Conservation (phyloP, 2,113 vertebrate genomes). For the Zosterops japonicus region DNA sequence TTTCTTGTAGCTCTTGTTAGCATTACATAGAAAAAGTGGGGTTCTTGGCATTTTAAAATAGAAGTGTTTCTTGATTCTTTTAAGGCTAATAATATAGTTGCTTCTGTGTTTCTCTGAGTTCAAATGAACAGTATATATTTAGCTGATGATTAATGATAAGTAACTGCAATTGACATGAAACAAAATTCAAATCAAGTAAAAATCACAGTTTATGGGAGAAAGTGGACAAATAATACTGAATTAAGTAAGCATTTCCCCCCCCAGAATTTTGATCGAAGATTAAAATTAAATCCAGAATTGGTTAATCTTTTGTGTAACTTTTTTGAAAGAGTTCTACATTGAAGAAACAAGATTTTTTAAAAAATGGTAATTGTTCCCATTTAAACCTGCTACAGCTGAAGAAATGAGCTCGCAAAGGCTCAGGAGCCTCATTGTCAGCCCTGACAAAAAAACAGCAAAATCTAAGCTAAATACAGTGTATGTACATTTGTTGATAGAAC, state of each 20-base stretch:
- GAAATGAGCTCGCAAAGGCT: neutral
- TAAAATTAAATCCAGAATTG: neutral
- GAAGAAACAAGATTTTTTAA: neutral
- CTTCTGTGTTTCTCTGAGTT: neutral
- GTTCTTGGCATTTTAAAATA: neutral
- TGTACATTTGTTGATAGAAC: neutral
- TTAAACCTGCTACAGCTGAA: neutral
- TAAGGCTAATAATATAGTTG: neutral
- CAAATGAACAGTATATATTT: neutral
- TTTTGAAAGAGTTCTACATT: neutral
- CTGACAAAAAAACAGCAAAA: conserved; percentile 28
- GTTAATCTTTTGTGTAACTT: neutral
- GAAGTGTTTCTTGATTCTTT: neutral
- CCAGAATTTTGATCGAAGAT: neutral
- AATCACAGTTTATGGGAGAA: neutral
- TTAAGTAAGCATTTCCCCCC: neutral
- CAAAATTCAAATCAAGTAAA: neutral
- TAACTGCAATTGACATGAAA: neutral
- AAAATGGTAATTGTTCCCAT: neutral
- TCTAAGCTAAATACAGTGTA: neutral
- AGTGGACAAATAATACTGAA: neutral
- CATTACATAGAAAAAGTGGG: neutral
- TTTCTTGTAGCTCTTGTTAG: neutral
- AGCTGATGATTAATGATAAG: neutral
- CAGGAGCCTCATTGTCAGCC: neutral